Evolutionary conservation across 2,888 invertebrate genomes (phyloP), one percentile per base, ranked within the genome.

Genomic region (Ophion costatus): DNA sequence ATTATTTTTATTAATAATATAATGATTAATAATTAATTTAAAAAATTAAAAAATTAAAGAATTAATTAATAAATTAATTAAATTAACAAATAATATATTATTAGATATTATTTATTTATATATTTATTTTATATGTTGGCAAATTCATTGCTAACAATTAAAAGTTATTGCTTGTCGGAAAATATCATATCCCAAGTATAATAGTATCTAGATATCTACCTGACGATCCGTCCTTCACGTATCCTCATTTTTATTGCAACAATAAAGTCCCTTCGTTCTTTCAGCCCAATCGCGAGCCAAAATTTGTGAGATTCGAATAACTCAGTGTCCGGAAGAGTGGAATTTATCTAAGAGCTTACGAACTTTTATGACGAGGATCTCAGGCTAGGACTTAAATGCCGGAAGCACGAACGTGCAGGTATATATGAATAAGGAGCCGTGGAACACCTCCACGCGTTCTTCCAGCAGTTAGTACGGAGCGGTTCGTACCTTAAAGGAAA

Each of bases 391-490:
- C 33, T 69, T 51, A 45, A 63, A 74, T 75, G 66, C 29, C 82
- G 79, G 82, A 82, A 83, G 75, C 61, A 67, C 61, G 78, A 64
- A 56, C 63, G 61, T 67, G 24, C 45, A 64, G 66, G 59, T 66
- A 56, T 70, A 78, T 79, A 78, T 51, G 17, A 81, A 79, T 84
- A 79, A 78, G 67, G 83, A 71, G 74, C 61, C 57, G 80, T 61
- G 61, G 42, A 85, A 67, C 24, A 76, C 80, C 71, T 74, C 85
- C 80, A 80, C 70, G 74, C 73, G 45, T 76, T 57, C 64, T 75
- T 80, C 61, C 61, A 80, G 59, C 82, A 77, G 80, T 82, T 64
- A 69, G 57, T 80, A 57, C 63, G 56, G 64, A 69, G 45, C 51
- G 42, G 24, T 73, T 64, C 73, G 69, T 84, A 61, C 38, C 38